These are phyloP conservation scores for Rhabdophis nuchalis DNA, from an alignment of 2,797 vertebrate species.

Conservation along the genomic window DNA sequence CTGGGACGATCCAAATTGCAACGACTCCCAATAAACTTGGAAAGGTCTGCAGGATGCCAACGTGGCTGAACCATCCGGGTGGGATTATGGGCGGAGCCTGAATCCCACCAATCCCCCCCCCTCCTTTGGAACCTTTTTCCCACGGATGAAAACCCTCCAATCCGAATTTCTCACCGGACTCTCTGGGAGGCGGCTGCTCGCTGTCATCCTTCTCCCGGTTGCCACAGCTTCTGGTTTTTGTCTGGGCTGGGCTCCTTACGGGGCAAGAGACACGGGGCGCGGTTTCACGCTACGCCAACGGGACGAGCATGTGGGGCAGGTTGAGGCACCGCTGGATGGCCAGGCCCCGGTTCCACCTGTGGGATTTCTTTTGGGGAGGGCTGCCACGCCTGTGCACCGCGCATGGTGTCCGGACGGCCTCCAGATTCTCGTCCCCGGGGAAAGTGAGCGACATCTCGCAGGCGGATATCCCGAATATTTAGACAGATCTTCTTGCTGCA, in stretches of 20 bases:
- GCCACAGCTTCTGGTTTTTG: background rate
- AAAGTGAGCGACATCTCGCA: too few relatives aligned
- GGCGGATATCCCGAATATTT: background rate
- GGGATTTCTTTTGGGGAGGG: background rate
- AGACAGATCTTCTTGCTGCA: background rate
- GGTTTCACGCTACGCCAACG: background rate
- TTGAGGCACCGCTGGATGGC: background rate
- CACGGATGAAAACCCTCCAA: background rate
- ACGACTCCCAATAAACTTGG: background rate
- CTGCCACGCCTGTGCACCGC: background rate
- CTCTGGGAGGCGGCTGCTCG: rapidly evolving
- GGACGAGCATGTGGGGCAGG: background rate
- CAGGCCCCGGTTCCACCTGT: constrained; percentile 8
- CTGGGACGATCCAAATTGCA: background rate
- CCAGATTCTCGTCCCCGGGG: too few relatives aligned
- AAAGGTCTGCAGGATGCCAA: background rate
- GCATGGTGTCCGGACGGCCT: background rate
- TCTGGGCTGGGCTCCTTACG: background rate
- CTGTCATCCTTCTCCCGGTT: background rate
- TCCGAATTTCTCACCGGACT: background rate
- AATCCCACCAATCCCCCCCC: background rate
- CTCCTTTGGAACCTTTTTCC: too few relatives aligned
- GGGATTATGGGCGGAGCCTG: background rate
- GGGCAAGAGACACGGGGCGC: background rate
- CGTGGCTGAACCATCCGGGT: background rate